Conservation (phyloP, 2,888 invertebrate genomes). For the Cataglyphis rosenhaueri region DNA sequence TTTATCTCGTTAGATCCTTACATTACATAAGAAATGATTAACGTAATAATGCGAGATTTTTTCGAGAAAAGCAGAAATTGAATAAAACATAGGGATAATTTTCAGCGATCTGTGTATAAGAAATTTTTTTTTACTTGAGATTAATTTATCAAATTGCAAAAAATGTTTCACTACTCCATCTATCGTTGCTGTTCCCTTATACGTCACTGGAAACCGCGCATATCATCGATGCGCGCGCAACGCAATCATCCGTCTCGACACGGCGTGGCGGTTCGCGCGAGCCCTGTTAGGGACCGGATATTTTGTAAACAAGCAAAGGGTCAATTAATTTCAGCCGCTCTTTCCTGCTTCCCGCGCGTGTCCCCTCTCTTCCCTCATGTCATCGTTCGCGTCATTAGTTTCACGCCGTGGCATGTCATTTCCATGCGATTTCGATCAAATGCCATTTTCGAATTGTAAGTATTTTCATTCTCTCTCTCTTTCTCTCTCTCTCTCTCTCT, state of each 20-base stretch:
- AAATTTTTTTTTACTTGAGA: background rate
- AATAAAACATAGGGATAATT: background rate
- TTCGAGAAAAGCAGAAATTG: background rate
- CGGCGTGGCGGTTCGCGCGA: slow-evolving; percentile 47
- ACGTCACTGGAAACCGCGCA: slow-evolving; percentile 59
- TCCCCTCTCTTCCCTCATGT: slow-evolving; percentile 20
- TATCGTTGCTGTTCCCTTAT: background rate
- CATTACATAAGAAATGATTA: background rate
- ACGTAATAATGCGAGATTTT: background rate
- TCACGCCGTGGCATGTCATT: background rate
- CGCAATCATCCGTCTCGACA: slow-evolving; percentile 58
- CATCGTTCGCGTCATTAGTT: slow-evolving; percentile 28
- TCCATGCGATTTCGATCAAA: background rate
- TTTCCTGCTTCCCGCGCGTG: slow-evolving; percentile 72
- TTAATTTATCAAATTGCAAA: background rate
- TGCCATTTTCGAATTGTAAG: background rate
- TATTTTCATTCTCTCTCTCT: background rate
- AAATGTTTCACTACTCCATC: background rate
- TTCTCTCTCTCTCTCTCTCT: background rate
- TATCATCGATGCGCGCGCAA: slow-evolving; percentile 77
- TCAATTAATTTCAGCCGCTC: slow-evolving; percentile 77
- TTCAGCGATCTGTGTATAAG: background rate
- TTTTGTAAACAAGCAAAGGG: slow-evolving; percentile 79
- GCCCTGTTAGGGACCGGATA: slow-evolving; percentile 73
- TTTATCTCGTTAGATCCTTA: no score